Evolutionary conservation across 1,140 invertebrate genomes (phyloP), one percentile per base, ranked within the genome.

Genomic region (Drosophila nannoptera): DNA sequence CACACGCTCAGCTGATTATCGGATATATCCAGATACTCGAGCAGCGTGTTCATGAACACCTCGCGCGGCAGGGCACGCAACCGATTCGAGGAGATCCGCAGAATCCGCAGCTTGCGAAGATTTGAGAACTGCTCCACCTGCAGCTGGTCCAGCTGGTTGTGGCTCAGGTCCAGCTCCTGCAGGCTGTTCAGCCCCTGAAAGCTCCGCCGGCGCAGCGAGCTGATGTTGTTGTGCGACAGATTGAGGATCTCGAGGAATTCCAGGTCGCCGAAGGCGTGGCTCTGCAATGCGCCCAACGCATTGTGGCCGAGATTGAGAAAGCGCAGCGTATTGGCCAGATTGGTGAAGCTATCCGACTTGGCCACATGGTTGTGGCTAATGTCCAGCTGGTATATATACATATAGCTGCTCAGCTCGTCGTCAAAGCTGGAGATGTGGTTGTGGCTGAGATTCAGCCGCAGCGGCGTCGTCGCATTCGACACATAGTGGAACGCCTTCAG

Each of bases 121-220:
- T 94, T 94, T n/a, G 93, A 92, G 90, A 97, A 97, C 86, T 96
- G 95, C 81, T 94, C 93, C n/a, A 93, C 92, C 14, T 95, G 93
- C 59, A 97, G 90, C 75, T 94, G 94, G 36, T 93, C 92, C 16
- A 97, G 92, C 6, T 91, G 89, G 89, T 97, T 97, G 70, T 93
- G 92, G 49, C 94, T 95, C 1, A 97, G 88, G 87, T 97, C 95
- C 9, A 97, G 82, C 55, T 94, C 92, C 88, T 96, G 95, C 7
- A 97, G 88, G 40, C 92, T 92, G 43, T 92, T 91, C 9, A 97
- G 80, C 11, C 94, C 94, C 68, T 92, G 91, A 80, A 96, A 96
- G 9, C 95, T 93, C 88, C 94, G 92, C 80, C 93, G 92, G 82
- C 93, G 92, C 49, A 97, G 87, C n/a, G 92, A 89, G 66, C 92